Evolutionary conservation across 2,888 invertebrate species (phyloP), one percentile per base, ranked within the genome.

Genomic region (Mystacides longicornis): DNA sequence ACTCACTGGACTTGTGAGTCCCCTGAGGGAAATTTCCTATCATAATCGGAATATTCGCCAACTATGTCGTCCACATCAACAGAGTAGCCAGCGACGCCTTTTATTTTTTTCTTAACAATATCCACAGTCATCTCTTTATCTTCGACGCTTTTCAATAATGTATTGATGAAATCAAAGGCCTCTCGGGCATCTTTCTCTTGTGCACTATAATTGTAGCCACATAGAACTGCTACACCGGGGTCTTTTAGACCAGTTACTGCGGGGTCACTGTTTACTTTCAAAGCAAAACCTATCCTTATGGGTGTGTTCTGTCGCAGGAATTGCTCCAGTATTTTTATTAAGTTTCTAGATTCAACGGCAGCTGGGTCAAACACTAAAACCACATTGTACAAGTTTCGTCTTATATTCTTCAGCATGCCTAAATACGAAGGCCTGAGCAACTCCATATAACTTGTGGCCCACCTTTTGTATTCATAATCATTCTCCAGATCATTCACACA

Each of bases 401-500:
- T 80, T 64, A 93, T 80, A 67, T 90, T 91, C 61, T 98, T 78
- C 58, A 99, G 75, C 95, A 98, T 97, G 54, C 98, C 98, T 1
- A 97, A 97, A 68, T 95, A 99, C 0, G 95, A 93, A n/a, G 98
- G 97, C 58, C 96, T 79, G 60, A 99, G 75, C 60, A 99, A 75
- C 65, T 97, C 94, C 77, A 89, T 89, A 52, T 93, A 82, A 33
- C 89, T 90, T 1, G 84, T 78, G 0, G 94, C 89, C 98, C 97
- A 99, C 54, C 89, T 81, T 23, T 81, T 79, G 69, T 97, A 99
- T 60, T 88, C 83, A 45, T 85, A 79, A 75, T 99, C 98, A 7
- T 79, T 82, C 74, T 98, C 98, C 55, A 99, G 82, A 69, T 99
- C 93, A 69, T 99, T 99, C 21, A 97, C 79, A 88, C 93, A 99